A percentile compares a stretch with the other conserved stretches of the same genome.
phyloP scores from a whole-genome alignment of 2,113 vertebrate species.

The Python bivittatus region DNA sequence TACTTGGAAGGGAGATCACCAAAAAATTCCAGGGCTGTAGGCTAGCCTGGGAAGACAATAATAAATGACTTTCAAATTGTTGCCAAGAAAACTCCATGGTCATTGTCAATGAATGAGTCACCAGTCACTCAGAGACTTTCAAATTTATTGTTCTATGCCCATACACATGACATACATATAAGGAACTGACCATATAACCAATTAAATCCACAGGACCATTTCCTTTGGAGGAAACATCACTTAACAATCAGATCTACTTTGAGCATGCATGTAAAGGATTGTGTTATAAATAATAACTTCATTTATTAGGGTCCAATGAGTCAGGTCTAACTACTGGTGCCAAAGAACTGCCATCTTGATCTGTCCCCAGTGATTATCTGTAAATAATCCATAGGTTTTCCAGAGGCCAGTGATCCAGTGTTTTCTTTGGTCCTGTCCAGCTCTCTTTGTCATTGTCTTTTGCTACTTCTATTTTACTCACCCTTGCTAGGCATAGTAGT shows the following conservation, averaged over 20 bases:
- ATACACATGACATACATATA: neutral
- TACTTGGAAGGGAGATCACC: neutral
- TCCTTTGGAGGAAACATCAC: neutral
- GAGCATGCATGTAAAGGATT: neutral
- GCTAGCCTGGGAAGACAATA: neutral
- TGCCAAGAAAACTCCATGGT: neutral
- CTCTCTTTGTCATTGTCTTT: neutral
- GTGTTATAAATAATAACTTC: neutral
- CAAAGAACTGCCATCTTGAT: neutral
- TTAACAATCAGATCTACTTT: neutral
- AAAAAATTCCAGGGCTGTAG: neutral
- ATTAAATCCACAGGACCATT: neutral
- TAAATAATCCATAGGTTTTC: neutral
- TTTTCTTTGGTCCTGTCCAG: neutral
- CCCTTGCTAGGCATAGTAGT: neutral
- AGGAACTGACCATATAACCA: neutral
- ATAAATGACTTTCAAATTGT: neutral
- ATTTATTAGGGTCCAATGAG: neutral
- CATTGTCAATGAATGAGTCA: neutral
- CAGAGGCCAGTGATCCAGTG: neutral
- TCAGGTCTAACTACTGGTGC: neutral
- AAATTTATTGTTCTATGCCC: neutral
- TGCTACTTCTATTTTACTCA: neutral
- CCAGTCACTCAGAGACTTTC: neutral
- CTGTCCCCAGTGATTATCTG: neutral